Base-by-base conservation (phyloP, 2,888 invertebrate genomes). In the Sylvicola fuscatus region DNA sequence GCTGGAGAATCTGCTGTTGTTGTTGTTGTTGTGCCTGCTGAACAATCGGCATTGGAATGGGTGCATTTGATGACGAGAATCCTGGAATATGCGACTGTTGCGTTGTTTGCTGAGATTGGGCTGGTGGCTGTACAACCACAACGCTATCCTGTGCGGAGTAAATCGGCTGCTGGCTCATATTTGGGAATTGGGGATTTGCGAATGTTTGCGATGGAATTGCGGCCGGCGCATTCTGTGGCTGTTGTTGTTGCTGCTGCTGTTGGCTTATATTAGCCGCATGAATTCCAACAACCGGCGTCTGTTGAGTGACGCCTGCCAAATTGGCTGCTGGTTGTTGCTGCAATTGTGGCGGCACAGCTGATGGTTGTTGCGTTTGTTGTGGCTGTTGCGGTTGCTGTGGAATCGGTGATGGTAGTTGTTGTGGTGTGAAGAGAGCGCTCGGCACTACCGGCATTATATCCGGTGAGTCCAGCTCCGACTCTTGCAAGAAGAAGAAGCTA, bases 381-480 rank as follows among this genome's bases (percentile, higher is more conserved):
- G 38, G 39, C 8, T 40, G 41, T 32, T 37, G 40, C 34, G 32
- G 41, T 35, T 38, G 42, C 33, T 38, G 43, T 39, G 38, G 46
- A 42, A 40, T 35, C 40, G 41, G 31, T 7, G 29, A 29, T 7
- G 29, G 6, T 7, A 13, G 29, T 13, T 4, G 29, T 13, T 13
- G n/a, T 10, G 12, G 33, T 28, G 39, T 30, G 27, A 43, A 40
- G 35, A 51, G 57, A 34, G 49, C 50, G 32, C 49, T 42, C 3
- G 56, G 52, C n/a, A 41, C 33, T 31, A 32, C 34, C 2, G 65
- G 63, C 2, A 66, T 61, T 14, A 62, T 60, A 17, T 75, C 72
- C 1, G 79, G 76, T 35, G 77, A 73, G 53, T 84, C 84, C 43
- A 84, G 65, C 59, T 89, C 89, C 14, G 89, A 89, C 50, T 92